phyloP scores from a whole-genome alignment of 1,140 invertebrate genomes.

The Neocloeon triangulifer region DNA sequence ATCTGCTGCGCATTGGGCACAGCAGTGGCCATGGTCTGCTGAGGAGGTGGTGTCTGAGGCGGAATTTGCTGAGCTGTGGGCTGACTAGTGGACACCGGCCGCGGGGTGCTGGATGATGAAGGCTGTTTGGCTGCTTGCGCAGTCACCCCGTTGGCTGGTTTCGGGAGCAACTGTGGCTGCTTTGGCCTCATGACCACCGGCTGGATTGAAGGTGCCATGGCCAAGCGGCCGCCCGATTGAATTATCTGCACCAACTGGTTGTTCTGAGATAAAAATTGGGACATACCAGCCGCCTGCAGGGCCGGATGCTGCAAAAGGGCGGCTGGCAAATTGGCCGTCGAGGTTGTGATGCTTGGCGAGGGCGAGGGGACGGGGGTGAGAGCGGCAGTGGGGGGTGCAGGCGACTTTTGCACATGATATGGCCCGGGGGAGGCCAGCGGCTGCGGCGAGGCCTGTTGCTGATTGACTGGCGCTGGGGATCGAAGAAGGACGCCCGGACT shows the following conservation, averaged over 20 bases:
- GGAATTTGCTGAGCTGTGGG: conserved; percentile 6
- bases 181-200: conserved; percentile 9
- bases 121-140: conserved; percentile 5
- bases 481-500: conserved; percentile 6
- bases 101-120: conserved; percentile 8
- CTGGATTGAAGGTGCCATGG: conserved; percentile 7
- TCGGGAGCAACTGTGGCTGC: conserved; percentile 17
- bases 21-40: too few species aligned
- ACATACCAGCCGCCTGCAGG: too few species aligned
- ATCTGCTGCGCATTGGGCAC: too few species aligned
- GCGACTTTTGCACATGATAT: conserved; percentile 2
- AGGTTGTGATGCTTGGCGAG: not conserved
- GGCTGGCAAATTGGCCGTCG: not conserved
- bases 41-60: too few species aligned
- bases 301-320: too few species aligned
- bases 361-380: conserved; percentile 1
- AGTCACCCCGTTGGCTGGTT: conserved; percentile 11
- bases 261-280: conserved; percentile 8
- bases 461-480: conserved; percentile 5
- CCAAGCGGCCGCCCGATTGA: conserved; percentile 8
- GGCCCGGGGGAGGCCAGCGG: conserved; percentile 7
- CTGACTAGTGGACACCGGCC: conserved; percentile 1
- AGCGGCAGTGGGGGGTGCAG: conserved; percentile 1
- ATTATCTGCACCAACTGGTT: conserved; percentile 11
- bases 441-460: not conserved